Percentiles rank a stretch among this genome's conserved stretches.
phyloP scores from a whole-genome alignment of 1,140 invertebrate species.

The Berghia stephanieae region DNA sequence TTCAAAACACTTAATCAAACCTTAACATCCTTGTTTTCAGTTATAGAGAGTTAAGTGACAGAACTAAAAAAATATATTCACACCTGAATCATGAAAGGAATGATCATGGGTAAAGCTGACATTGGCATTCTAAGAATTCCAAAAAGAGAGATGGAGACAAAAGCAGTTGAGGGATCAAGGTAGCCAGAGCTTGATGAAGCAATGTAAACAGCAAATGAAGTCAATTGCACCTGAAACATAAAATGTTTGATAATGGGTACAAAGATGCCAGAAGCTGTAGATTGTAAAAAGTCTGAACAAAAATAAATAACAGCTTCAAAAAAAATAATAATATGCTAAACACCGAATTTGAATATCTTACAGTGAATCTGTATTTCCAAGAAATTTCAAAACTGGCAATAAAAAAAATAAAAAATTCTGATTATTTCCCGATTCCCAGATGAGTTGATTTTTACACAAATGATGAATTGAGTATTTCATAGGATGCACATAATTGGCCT shows the following conservation, averaged over 20 bases:
- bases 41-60: too few relatives aligned
- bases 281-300: background rate
- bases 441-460: too few relatives aligned
- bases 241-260: background rate
- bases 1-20: too few relatives aligned
- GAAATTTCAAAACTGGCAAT: too few relatives aligned
- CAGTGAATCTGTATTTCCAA: too few relatives aligned
- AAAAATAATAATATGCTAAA: background rate
- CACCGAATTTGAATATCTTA: too few relatives aligned
- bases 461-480: too few relatives aligned
- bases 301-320: background rate
- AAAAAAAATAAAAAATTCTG: too few relatives aligned
- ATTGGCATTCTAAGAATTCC: slow-evolving; percentile 95
- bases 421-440: too few relatives aligned
- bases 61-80: too few relatives aligned
- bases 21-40: too few relatives aligned
- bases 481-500: too few relatives aligned
- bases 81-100: slow-evolving; percentile 67
- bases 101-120: slow-evolving; percentile 70
- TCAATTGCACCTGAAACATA: slow-evolving; percentile 76
- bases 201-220: slow-evolving; percentile 77
- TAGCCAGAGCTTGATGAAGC: slow-evolving; percentile 70
- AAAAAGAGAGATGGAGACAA: slow-evolving; percentile 96
- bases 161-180: slow-evolving; percentile 79
- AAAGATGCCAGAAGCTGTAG: background rate